phyloP scores from a whole-genome alignment of 2,888 invertebrate genomes.

The Boloria euphrosyne region DNA sequence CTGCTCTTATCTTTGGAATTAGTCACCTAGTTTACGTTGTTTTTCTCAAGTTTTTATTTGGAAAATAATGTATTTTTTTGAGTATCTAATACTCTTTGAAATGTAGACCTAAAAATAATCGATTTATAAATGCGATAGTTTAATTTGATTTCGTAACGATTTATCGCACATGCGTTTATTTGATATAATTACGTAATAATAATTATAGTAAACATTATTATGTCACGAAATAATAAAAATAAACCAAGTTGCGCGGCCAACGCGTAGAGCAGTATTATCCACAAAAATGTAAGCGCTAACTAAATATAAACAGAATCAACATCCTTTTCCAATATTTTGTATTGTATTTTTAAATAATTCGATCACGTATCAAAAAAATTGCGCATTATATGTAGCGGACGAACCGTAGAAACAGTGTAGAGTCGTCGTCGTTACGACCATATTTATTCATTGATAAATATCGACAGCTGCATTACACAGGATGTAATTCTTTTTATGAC shows the following conservation, averaged over 20 bases:
- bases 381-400: conserved; percentile 4
- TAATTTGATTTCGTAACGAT: no score
- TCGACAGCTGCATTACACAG: conserved; percentile 17
- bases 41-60: conserved; percentile 3
- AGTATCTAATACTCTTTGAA: conserved; percentile 3
- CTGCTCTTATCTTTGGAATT: conserved; percentile 8
- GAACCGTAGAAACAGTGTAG: conserved; percentile 6
- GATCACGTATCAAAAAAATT: conserved; percentile 1
- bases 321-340: neutral
- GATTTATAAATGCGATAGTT: no score
- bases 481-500: conserved; percentile 1
- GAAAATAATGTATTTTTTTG: neutral
- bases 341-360: neutral
- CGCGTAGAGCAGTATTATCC: neutral
- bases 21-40: neutral
- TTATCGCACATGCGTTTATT: no score
- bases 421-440: conserved; percentile 14
- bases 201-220: no score
- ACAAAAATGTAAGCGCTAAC: neutral
- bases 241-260: neutral
- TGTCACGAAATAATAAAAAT: no score
- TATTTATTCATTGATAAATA: conserved; percentile 20
- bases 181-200: no score
- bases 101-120: neutral
- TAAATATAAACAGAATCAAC: conserved; percentile 2